Evolutionary conservation across 2,888 invertebrate genomes (phyloP), one percentile per base, ranked within the genome.

Genomic region (Drosophila mayaguana): DNA sequence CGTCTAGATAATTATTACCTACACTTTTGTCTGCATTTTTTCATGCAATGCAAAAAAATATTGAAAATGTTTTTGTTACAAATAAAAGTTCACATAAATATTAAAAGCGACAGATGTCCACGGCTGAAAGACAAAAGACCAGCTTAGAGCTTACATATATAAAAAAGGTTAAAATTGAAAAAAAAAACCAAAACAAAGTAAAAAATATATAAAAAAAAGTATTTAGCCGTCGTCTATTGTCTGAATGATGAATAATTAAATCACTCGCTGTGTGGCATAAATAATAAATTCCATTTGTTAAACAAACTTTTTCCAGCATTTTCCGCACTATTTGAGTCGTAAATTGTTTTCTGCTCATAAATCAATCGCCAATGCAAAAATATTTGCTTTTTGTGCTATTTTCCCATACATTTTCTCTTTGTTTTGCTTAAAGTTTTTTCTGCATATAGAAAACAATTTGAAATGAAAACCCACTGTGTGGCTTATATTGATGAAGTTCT

Each of bases 271-370:
- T 28, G 45, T 65, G 46, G 61, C 36, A 50, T n/a, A 54, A 69
- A 78, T 50, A 48, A 76, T 68, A 43, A 22, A 28, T 57, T 12
- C 56, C 72, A 76, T 89, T 89, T 88, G 79, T 75, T 71, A 59
- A 81, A 85, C 54, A 77, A 88, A 57, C 59, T 71, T 78, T 84
- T 79, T 67, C 28, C 54, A 55, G 56, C 74, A 69, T 81, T 80
- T 89, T 85, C 85, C 88, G 80, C 80, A 89, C 88, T 89, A 88
- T 85, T 85, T 85, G 88, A 79, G 55, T 56, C 72, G 38, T 43
- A 82, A 84, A 85, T 73, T 76, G 89, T 77, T 88, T 80, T 70
- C 63, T 45, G 85, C 82, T 63, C 73, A 86, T 75, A 73, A 89
- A 89, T 87, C 89, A 87, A 87, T 87, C 71, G 74, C 63, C 69